phyloP scores from a whole-genome alignment of 2,888 invertebrate genomes.

The Hoplodrina ambigua region DNA sequence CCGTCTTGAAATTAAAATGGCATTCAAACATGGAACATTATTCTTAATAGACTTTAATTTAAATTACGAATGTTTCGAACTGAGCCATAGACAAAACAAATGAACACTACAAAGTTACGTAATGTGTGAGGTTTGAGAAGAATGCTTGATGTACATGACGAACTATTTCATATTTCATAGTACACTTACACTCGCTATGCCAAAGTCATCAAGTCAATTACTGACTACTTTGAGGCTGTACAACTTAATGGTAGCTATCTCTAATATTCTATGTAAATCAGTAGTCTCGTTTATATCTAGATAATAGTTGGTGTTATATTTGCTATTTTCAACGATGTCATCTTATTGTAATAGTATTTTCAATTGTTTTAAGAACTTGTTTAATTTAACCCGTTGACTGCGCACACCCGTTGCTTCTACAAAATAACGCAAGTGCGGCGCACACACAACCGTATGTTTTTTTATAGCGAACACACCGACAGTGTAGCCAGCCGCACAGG shows the following conservation, averaged over 20 bases:
- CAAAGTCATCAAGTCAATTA: conserved; percentile 61
- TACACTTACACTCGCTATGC: conserved; percentile 40
- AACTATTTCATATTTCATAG: conserved; percentile 6
- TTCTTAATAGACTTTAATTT: conserved; percentile 32
- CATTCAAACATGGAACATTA: conserved; percentile 23
- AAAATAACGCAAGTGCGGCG: too few relatives aligned
- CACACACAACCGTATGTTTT: too few relatives aligned
- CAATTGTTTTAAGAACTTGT: conserved; percentile 8
- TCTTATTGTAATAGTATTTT: conserved; percentile 11
- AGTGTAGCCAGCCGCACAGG: too few relatives aligned
- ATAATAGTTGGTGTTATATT: conserved; percentile 47
- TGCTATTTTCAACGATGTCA: conserved; percentile 30
- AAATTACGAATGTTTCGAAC: conserved; percentile 21
- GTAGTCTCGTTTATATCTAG: conserved; percentile 45
- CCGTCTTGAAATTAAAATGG: conserved; percentile 25
- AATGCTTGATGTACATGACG: conserved; percentile 25
- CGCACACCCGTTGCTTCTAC: too few relatives aligned
- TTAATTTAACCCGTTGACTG: not conserved
- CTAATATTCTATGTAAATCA: conserved; percentile 45
- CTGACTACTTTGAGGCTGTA: conserved; percentile 58
- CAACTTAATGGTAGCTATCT: conserved; percentile 44
- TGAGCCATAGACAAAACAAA: conserved; percentile 28
- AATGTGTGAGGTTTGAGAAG: conserved; percentile 13
- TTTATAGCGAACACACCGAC: too few relatives aligned
- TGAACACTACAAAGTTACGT: conserved; percentile 27